Conservation (phyloP, 2,888 invertebrate genomes). For the Seira sanloemensis region DNA sequence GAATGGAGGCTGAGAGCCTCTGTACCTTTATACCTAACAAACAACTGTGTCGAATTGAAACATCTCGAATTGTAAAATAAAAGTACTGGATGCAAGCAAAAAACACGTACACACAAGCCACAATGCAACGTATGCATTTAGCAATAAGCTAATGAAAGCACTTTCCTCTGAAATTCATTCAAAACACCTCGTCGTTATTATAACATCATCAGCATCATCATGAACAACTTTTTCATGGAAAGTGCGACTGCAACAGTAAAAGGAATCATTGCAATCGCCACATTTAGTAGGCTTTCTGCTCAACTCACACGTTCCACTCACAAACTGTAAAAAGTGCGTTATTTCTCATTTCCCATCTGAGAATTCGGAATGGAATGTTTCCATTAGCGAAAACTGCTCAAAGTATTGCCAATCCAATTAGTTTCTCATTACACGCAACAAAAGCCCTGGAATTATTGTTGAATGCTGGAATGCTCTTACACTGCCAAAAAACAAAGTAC, state of each 20-base stretch:
- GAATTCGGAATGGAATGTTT: conserved; percentile 23
- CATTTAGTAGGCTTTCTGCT: neutral
- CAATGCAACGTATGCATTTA: no score
- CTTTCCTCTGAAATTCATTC: no score
- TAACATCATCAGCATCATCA: no score
- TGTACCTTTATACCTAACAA: no score
- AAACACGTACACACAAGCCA: no score
- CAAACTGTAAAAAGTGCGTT: neutral
- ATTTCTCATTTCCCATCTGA: neutral
- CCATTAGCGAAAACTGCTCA: neutral
- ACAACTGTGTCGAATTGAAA: no score
- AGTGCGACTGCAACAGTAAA: neutral
- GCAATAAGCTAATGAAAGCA: no score
- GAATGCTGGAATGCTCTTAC: conserved; percentile 21
- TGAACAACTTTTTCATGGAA: no score
- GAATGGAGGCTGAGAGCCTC: no score
- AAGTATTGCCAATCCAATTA: conserved; percentile 59
- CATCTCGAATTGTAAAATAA: no score
- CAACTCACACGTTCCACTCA: no score
- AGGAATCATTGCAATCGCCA: neutral
- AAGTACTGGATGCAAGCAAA: no score
- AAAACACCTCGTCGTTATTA: neutral
- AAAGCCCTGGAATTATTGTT: conserved; percentile 57
- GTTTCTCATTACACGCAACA: conserved; percentile 60
- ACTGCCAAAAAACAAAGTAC: neutral